Conservation (phyloP, 2,888 invertebrate species). For the Podotricha telesiphe region DNA sequence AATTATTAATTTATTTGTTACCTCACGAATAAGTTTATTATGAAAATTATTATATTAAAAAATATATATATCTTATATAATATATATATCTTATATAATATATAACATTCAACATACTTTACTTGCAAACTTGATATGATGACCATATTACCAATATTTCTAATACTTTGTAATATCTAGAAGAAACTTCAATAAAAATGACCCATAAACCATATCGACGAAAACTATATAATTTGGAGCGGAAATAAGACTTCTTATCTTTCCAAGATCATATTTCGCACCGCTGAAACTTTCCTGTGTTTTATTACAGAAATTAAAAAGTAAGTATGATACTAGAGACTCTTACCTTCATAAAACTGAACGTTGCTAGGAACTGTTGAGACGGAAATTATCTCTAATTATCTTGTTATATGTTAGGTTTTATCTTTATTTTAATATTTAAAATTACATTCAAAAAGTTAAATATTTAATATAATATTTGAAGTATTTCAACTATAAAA, state of each 20-base stretch:
- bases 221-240: conserved; percentile 36
- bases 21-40: neutral
- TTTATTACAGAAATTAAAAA: conserved; percentile 45
- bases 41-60: neutral
- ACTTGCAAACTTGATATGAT: no score
- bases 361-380: conserved; percentile 26
- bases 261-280: conserved; percentile 42
- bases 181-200: neutral
- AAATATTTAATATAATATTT: no score
- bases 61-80: neutral
- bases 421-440: neutral
- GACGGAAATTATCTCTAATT: conserved; percentile 9
- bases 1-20: no score
- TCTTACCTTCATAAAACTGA: conserved; percentile 31
- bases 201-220: neutral
- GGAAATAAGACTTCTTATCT: conserved; percentile 43
- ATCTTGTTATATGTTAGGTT: neutral
- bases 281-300: conserved; percentile 37
- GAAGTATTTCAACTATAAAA: no score
- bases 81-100: no score
- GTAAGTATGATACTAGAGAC: conserved; percentile 34
- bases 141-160: no score
- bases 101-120: no score
- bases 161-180: no score
- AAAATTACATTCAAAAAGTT: no score